phyloP scores from a whole-genome alignment of 2,888 invertebrate genomes.

The Drosophila kambysellisi region DNA sequence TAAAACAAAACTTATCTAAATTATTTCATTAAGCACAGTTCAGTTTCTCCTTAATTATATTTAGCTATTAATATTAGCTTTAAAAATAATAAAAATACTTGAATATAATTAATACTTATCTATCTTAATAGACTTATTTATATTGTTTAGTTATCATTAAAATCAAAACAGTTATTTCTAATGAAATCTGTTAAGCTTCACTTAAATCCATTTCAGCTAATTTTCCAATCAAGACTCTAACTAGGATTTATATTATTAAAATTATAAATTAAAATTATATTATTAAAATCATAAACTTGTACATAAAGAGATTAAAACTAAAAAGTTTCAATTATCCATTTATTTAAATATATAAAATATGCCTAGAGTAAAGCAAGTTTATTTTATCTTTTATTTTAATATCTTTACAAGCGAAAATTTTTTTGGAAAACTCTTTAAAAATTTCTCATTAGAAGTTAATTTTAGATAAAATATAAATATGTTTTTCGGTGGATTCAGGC shows the following conservation, averaged over 20 bases:
- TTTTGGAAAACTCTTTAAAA: neutral
- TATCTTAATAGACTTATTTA: neutral
- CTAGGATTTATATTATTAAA: neutral
- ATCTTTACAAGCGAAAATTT: neutral
- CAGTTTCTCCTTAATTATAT: neutral
- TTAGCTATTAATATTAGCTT: neutral
- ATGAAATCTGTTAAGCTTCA: neutral
- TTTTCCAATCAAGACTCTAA: neutral
- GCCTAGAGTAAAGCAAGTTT: neutral
- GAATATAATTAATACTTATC: too few relatives aligned
- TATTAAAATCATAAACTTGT: too few relatives aligned
- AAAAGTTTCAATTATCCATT: neutral
- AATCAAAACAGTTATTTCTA: neutral
- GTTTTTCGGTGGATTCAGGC: neutral
- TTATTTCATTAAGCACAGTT: accelerated
- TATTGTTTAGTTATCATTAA: neutral
- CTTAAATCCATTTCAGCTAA: neutral
- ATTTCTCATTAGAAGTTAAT: neutral
- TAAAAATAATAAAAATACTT: neutral
- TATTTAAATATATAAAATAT: too few relatives aligned
- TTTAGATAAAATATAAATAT: neutral
- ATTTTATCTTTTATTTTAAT: too few relatives aligned
- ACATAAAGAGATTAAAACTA: too few relatives aligned
- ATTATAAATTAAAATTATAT: neutral
- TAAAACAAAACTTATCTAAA: neutral